Evolutionary conservation across 2,888 invertebrate species (phyloP).

Genomic region (Leuctra nigra): DNA sequence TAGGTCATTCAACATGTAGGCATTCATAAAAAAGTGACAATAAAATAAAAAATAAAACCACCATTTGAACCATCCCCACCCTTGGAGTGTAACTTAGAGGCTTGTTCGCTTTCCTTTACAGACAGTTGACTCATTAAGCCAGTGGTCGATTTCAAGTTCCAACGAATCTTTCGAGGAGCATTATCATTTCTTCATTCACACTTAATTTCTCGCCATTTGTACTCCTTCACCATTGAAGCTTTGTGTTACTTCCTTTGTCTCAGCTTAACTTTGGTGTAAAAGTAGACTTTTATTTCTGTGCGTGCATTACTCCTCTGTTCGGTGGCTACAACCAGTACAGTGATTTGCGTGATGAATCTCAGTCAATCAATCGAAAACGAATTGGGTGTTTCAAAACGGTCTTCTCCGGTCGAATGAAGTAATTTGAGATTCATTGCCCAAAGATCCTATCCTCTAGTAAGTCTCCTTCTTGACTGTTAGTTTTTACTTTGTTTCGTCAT

Average conservation of each 20-base stretch:
- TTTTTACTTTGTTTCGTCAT: too few relatives aligned
- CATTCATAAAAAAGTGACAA: constrained; percentile 9
- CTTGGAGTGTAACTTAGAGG: constrained; percentile 8
- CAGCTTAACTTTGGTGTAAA: constrained; percentile 2
- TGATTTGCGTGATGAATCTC: too few relatives aligned
- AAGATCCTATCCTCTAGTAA: too few relatives aligned
- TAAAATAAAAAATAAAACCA: constrained; percentile 3
- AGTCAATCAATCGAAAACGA: too few relatives aligned
- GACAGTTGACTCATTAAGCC: constrained; percentile 2
- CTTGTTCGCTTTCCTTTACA: constrained; percentile 3
- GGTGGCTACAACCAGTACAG: too few relatives aligned
- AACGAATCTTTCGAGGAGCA: background rate
- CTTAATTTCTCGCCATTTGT: constrained; percentile 13
- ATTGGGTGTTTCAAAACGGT: too few relatives aligned
- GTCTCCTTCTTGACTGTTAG: too few relatives aligned
- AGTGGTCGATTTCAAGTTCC: background rate
- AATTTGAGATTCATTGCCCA: too few relatives aligned
- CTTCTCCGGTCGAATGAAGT: too few relatives aligned
- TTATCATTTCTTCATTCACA: background rate
- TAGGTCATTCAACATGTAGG: constrained; percentile 2
- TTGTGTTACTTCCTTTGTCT: constrained; percentile 19
- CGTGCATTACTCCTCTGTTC: constrained; percentile 8
- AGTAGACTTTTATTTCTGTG: constrained; percentile 9
- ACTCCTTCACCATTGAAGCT: constrained; percentile 3
- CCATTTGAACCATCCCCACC: constrained; percentile 13